Percentiles rank a stretch among this genome's conserved stretches.
These are phyloP conservation scores for Carabus problematicus DNA, from an alignment of 2,888 invertebrate species.

Conservation along the genomic window DNA sequence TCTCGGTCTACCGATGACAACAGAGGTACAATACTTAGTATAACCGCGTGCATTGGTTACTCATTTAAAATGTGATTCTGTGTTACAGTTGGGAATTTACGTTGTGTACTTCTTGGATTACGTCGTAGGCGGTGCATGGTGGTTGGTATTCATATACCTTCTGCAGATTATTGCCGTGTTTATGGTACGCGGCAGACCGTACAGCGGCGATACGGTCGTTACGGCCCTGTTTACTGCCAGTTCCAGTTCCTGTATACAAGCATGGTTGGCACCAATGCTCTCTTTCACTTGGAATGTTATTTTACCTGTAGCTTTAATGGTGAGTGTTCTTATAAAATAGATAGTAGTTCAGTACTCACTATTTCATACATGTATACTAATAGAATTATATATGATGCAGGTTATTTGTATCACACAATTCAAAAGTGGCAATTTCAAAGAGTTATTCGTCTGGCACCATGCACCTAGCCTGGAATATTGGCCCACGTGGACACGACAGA, in stretches of 20 bases:
- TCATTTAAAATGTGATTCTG: conserved; percentile 14
- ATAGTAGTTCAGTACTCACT: no score
- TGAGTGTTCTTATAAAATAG: conserved; percentile 60
- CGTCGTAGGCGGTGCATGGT: conserved; percentile 85
- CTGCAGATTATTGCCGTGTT: conserved; percentile 83
- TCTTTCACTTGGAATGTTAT: conserved; percentile 90
- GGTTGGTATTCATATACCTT: conserved; percentile 81
- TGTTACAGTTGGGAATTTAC: conserved; percentile 73
- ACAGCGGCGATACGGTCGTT: conserved; percentile 78
- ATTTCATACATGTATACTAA: neutral
- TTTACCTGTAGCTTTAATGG: conserved; percentile 81
- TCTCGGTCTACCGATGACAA: conserved; percentile 84
- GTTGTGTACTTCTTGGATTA: conserved; percentile 87
- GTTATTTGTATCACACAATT: conserved; percentile 74
- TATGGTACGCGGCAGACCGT: conserved; percentile 85
- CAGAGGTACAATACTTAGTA: conserved; percentile 69
- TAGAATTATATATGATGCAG: conserved; percentile 54
- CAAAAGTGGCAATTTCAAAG: conserved; percentile 71
- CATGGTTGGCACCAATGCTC: conserved; percentile 72
- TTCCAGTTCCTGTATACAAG: conserved; percentile 59
- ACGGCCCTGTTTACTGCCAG: conserved; percentile 66
- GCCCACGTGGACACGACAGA: conserved; percentile 79
- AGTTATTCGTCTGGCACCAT: conserved; percentile 72
- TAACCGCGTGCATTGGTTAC: conserved; percentile 22
- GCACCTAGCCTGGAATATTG: conserved; percentile 72